phyloP scores from a whole-genome alignment of 1,140 invertebrate genomes.

The Dreissena polymorpha region DNA sequence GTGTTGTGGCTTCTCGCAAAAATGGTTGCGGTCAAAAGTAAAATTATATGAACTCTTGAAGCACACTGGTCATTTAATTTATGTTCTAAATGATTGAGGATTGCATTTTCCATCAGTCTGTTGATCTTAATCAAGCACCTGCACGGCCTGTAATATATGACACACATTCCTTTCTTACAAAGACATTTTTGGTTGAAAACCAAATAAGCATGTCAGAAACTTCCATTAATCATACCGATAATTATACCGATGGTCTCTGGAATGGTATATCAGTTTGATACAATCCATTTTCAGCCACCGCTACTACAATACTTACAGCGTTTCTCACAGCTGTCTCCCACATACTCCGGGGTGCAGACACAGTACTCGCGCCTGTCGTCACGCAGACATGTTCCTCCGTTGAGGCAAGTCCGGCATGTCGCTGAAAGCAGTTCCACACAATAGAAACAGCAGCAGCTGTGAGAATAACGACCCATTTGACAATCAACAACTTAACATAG shows the following conservation, averaged over 20 bases:
- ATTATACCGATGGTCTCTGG: too few species aligned
- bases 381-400: background rate
- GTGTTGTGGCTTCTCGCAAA: too few species aligned
- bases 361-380: background rate
- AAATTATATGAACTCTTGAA: too few species aligned
- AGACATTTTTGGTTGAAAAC: too few species aligned
- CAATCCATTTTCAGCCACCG: too few species aligned
- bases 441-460: too few species aligned
- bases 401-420: background rate
- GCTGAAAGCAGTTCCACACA: too few species aligned
- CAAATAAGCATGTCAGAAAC: too few species aligned
- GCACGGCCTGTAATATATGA: background rate
- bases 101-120: background rate
- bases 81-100: background rate
- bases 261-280: too few species aligned
- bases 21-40: too few species aligned
- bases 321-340: background rate
- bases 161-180: background rate
- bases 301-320: constrained; percentile 1
- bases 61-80: too few species aligned
- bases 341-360: background rate
- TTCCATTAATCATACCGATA: too few species aligned
- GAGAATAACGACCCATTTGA: background rate
- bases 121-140: background rate
- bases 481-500: background rate